Base-by-base conservation (phyloP, 2,797 vertebrate species). In the Gephyroberyx darwinii region DNA sequence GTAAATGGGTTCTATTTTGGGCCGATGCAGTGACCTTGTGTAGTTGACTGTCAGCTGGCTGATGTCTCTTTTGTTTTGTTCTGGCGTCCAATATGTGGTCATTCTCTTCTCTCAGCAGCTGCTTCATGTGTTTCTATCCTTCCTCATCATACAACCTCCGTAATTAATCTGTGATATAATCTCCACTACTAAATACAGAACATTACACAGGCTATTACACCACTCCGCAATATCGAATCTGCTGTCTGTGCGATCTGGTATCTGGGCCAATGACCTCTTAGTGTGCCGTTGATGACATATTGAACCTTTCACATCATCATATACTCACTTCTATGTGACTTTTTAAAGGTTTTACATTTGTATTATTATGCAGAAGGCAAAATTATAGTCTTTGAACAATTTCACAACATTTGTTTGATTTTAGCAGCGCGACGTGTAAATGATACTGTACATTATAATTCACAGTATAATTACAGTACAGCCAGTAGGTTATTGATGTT, bases 1-100 rank as follows among this genome's bases (percentile, higher is more conserved):
- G 86, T 63, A 86, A 89, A 86, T 83, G 72, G 73, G 2, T 86
- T 91, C 88, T 91, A 91, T 92, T 90, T 85, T 84, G 45, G 87
- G 91, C 81, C 56, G 82, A 68, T 26, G 26, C 35, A 65, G 80
- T 87, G 88, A 91, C 89, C 91, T 89, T 82, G 84, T 68, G 81
- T 69, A 83, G 86, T 77, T 80, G 78, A 88, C 87, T 89, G 86
- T 88, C 88, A 88, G 75, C 71, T 43, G 67, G 74, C 81, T 82
- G 89, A 88, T 69, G 87, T 80, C 71, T 86, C 82, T 83, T 83
- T 79, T 80, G 57, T 80, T 84, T 81, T 83, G 77, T 86, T 88
- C 80, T 85, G 69, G 31, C 70, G 6, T 84, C 65, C 74, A 78
- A 56, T 81, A 67, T 82, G 72, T 89, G 87, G 89, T 84, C 89